A percentile compares a stretch with the other conserved stretches of the same genome.
These are phyloP conservation scores for Drosophila busckii DNA, from an alignment of 1,140 invertebrate genomes.

Conservation along the genomic window DNA sequence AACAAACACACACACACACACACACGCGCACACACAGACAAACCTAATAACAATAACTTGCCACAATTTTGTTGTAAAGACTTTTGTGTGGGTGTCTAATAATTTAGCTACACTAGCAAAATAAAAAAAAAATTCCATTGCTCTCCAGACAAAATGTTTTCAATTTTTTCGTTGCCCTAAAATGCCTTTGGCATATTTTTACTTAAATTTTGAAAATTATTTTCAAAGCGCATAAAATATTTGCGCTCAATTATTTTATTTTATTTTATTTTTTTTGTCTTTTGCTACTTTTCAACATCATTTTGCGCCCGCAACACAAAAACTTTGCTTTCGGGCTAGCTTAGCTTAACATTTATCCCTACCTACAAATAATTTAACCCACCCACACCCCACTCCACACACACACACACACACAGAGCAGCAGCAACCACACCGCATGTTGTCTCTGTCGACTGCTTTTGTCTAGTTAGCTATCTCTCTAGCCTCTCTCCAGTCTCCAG, in stretches of 20 bases:
- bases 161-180: too few species aligned
- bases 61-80: slow-evolving; percentile 28
- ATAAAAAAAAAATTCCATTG: too few species aligned
- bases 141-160: too few species aligned
- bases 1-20: slow-evolving; percentile 17
- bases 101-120: too few species aligned
- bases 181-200: background rate
- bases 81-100: slow-evolving; percentile 1
- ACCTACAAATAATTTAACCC: too few species aligned
- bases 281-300: slow-evolving; percentile 10
- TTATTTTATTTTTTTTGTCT: slow-evolving; percentile 42
- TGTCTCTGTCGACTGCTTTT: background rate
- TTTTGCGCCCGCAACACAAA: slow-evolving; percentile 17
- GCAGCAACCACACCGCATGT: background rate
- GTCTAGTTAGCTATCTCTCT: background rate
- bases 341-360: background rate
- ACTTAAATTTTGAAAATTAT: background rate
- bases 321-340: slow-evolving; percentile 11
- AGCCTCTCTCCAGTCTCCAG: too few species aligned
- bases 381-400: too few species aligned
- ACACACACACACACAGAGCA: too few species aligned
- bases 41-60: slow-evolving; percentile 20
- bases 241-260: slow-evolving; percentile 10
- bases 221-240: background rate
- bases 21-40: slow-evolving; percentile 3